Evolutionary conservation across 2,888 invertebrate genomes (phyloP).

Genomic region (Drosophila pegasa): DNA sequence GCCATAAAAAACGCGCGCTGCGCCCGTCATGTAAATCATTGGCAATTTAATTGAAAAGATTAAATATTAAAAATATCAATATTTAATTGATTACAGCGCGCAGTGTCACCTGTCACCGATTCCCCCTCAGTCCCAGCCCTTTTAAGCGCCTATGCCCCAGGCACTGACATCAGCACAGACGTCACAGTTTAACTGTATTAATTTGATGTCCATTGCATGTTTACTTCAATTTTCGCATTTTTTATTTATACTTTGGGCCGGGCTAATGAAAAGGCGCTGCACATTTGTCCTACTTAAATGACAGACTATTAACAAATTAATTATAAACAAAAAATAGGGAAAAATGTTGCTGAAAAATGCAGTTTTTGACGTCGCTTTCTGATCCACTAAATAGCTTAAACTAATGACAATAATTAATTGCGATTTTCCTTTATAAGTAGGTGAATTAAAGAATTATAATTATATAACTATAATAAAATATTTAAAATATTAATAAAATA

Average conservation of each 20-base stretch:
- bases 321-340: not conserved
- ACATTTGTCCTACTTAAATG: constrained; percentile 25
- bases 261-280: constrained; percentile 9
- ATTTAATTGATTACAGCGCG: constrained; percentile 64
- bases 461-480: no score
- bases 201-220: constrained; percentile 46
- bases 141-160: not conserved
- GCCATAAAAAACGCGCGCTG: constrained; percentile 23
- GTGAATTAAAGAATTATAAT: no score
- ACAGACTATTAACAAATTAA: constrained; percentile 3
- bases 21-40: constrained; percentile 53
- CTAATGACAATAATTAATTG: not conserved
- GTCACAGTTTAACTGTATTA: constrained; percentile 55
- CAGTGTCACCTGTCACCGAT: not conserved
- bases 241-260: constrained; percentile 1
- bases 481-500: no score
- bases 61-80: constrained; percentile 77
- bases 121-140: not conserved
- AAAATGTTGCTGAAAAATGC: not conserved
- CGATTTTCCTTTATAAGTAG: not conserved
- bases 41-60: constrained; percentile 76
- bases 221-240: not conserved
- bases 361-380: not conserved
- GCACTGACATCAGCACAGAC: constrained; percentile 17
- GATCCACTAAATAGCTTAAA: not conserved